phyloP scores from a whole-genome alignment of 2,888 invertebrate species.

The Clistopyga incitator region DNA sequence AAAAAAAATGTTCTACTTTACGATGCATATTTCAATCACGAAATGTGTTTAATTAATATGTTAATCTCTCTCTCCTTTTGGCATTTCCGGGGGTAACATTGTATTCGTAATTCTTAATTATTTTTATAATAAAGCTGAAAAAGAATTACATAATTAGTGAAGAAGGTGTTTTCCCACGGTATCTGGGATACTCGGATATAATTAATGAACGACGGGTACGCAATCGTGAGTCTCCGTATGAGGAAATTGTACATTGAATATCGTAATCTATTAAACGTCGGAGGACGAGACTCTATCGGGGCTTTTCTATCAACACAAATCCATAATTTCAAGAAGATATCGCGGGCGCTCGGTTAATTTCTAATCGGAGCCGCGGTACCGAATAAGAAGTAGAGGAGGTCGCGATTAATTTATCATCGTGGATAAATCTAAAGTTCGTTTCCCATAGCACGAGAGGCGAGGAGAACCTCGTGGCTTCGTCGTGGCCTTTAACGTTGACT shows the following conservation, averaged over 20 bases:
- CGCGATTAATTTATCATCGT: constrained; percentile 54
- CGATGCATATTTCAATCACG: too few species aligned
- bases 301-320: constrained; percentile 37
- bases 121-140: constrained; percentile 16
- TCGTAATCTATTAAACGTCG: constrained; percentile 24
- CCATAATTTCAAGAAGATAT: constrained; percentile 39
- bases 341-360: constrained; percentile 11
- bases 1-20: too few species aligned
- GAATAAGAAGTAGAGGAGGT: constrained; percentile 16
- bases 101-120: constrained; percentile 13
- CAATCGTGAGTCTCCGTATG: constrained; percentile 36
- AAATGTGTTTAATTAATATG: not conserved
- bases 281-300: constrained; percentile 38
- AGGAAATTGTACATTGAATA: constrained; percentile 44
- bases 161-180: constrained; percentile 37
- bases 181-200: constrained; percentile 27
- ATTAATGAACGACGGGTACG: constrained; percentile 50
- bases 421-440: constrained; percentile 58
- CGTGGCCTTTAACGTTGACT: constrained; percentile 56
- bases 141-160: constrained; percentile 29
- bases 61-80: not conserved
- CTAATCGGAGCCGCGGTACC: constrained; percentile 12
- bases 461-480: constrained; percentile 40
- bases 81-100: not conserved
- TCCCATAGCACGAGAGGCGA: constrained; percentile 33